Base-by-base conservation (phyloP, 2,888 invertebrate species). In the Dyspetes luteomarginatus region DNA sequence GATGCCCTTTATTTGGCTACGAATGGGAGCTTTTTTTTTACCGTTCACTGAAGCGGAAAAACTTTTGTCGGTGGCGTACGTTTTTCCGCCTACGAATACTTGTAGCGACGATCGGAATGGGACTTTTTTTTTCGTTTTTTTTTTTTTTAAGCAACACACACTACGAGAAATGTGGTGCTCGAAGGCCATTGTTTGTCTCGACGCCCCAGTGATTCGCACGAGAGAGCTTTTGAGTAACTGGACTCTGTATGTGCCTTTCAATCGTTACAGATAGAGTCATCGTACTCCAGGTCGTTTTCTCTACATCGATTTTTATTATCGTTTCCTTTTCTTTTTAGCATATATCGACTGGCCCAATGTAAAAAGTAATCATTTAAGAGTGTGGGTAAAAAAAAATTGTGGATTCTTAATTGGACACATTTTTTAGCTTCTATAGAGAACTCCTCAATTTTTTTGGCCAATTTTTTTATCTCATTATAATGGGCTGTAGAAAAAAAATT, bases 161-260 rank as follows among this genome's bases (percentile, higher is more conserved):
- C 60, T 17, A 55, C 26, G 15, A 30, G 12, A 60, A 22, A 19
- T 64, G 52, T 55, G 64, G 64, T 81, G 77, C 36, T 62, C 48
- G 62, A 15, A 64, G 82, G 84, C 81, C 81, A 88, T 87, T 89
- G 87, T 88, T 87, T 86, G 85, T 78, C 36, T 81, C 80, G 69
- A 78, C 67, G 67, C 19, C 19, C 75, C 65, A 76, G 62, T 76
- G 83, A 83, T 86, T 84, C 77, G 83, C 74, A 81, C n/a, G 75
- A 64, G 78, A 48, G 78, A 48, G 68, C 82, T 84, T 87, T 87
- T 87, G 87, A 87, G 85, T 87, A 87, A 85, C 86, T 68, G 80
- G 82, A 84, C 82, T 83, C 83, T 74, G 77, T 80, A 36, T 36
- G 36, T 12, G 48, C 36, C 12, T 36, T 78, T 80, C 52, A 45